A percentile compares a stretch with the other conserved stretches of the same genome.
These are phyloP conservation scores for Geotria australis DNA, from an alignment of 2,797 vertebrate genomes.

Conservation along the genomic window DNA sequence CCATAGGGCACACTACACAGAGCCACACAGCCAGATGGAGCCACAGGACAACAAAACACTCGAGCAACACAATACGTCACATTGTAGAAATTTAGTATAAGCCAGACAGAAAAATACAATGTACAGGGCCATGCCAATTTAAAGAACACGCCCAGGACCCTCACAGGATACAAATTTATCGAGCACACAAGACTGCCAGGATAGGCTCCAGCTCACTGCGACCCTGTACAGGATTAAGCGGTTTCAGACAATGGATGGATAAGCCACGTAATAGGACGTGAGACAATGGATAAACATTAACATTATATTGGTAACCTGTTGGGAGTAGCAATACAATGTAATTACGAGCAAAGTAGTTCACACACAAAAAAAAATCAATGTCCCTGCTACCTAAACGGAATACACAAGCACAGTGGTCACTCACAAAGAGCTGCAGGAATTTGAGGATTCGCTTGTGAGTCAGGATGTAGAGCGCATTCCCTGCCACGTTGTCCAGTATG, in stretches of 20 bases:
- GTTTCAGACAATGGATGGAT: too few relatives aligned
- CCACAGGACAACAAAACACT: too few relatives aligned
- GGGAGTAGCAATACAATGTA: neutral
- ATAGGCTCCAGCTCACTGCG: constrained; percentile 1
- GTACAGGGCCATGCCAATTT: neutral
- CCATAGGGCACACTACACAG: too few relatives aligned
- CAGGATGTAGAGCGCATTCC: neutral
- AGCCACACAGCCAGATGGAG: too few relatives aligned
- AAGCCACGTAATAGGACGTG: neutral
- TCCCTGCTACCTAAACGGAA: neutral
- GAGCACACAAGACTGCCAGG: neutral
- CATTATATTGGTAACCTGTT: neutral
- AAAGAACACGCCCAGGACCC: constrained; percentile 1
- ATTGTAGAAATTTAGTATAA: too few relatives aligned
- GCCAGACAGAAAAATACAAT: too few relatives aligned
- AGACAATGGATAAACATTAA: neutral
- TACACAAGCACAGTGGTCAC: constrained; percentile 4
- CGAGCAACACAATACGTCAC: too few relatives aligned
- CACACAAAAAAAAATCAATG: neutral
- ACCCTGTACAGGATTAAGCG: too few relatives aligned
- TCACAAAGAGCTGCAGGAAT: neutral
- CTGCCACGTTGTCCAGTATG: neutral
- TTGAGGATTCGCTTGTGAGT: neutral
- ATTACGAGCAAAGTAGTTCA: neutral
- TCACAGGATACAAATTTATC: constrained; percentile 2